A percentile compares a stretch with the other conserved stretches of the same genome.
Evolutionary conservation across 2,113 vertebrate genomes (phyloP).

Genomic region (Hyperoodon ampullatus): DNA sequence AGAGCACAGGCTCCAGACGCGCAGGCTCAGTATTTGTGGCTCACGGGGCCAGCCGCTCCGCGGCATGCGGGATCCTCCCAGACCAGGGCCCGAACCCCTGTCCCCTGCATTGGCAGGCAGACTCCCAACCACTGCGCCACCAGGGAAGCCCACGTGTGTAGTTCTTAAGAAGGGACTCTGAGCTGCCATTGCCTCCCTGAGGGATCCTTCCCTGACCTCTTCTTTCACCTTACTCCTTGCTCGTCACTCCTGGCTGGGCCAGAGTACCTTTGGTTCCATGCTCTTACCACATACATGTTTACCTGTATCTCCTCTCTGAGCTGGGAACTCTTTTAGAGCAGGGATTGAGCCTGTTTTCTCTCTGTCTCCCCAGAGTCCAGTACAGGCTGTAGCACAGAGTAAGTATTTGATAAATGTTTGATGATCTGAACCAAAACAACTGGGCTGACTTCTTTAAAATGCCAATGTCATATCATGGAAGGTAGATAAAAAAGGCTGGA

Average conservation of each 20-base stretch:
- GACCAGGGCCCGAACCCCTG: too few species aligned
- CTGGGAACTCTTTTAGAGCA: not conserved
- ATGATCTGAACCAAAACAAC: not conserved
- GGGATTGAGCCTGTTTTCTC: not conserved
- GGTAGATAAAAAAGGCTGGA: not conserved
- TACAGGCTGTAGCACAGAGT: not conserved
- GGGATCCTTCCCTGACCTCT: not conserved
- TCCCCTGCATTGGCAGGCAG: too few species aligned
- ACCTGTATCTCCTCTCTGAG: not conserved
- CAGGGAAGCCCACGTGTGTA: rapidly evolving
- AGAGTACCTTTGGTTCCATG: not conserved
- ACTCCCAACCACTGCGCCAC: too few species aligned
- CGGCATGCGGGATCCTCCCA: too few species aligned
- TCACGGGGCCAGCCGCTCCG: too few species aligned
- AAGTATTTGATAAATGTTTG: not conserved
- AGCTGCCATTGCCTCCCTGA: not conserved
- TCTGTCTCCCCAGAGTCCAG: not conserved
- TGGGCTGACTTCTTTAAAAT: not conserved
- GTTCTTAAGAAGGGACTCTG: not conserved
- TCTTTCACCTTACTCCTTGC: not conserved
- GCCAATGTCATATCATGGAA: not conserved
- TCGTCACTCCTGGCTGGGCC: not conserved
- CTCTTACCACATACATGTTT: not conserved
- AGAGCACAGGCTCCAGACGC: too few species aligned
- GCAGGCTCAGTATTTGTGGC: too few species aligned